Evolutionary conservation across 2,888 invertebrate genomes (phyloP).

Genomic region (Lapara coniferarum): DNA sequence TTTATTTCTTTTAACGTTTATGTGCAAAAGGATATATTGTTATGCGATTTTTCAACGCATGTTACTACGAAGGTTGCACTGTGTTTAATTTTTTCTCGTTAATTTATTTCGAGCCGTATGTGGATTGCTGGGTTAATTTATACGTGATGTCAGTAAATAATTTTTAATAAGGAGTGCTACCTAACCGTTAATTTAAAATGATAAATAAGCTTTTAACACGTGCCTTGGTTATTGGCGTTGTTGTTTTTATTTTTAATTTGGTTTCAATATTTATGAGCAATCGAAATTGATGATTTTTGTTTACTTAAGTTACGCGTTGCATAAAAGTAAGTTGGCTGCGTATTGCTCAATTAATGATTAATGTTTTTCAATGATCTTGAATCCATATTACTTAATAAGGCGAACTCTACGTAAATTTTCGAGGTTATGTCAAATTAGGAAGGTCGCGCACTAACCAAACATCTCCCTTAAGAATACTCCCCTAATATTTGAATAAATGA

Average conservation of each 20-base stretch:
- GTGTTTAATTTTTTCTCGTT: conserved; percentile 12
- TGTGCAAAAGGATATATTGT: conserved; percentile 45
- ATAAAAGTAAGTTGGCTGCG: too few species aligned
- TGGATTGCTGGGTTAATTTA: not conserved
- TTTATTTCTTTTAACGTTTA: conserved; percentile 47
- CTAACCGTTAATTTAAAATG: not conserved
- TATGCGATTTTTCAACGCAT: conserved; percentile 25
- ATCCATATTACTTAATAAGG: not conserved
- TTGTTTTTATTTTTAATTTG: not conserved
- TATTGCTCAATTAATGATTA: too few species aligned
- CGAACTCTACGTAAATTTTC: too few species aligned
- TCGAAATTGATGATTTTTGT: not conserved
- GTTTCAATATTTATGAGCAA: not conserved
- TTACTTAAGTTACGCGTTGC: too few species aligned
- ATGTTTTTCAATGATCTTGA: too few species aligned
- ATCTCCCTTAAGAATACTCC: not conserved
- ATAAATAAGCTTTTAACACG: not conserved
- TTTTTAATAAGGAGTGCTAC: not conserved
- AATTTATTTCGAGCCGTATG: conserved; percentile 16
- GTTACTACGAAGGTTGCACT: conserved; percentile 2
- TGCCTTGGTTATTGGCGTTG: not conserved
- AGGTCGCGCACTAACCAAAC: not conserved
- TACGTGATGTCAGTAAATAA: not conserved
- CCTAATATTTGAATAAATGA: not conserved
- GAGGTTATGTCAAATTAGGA: conserved; percentile 5